phyloP scores from a whole-genome alignment of 1,140 invertebrate species.

The Trichonephila clavipes region DNA sequence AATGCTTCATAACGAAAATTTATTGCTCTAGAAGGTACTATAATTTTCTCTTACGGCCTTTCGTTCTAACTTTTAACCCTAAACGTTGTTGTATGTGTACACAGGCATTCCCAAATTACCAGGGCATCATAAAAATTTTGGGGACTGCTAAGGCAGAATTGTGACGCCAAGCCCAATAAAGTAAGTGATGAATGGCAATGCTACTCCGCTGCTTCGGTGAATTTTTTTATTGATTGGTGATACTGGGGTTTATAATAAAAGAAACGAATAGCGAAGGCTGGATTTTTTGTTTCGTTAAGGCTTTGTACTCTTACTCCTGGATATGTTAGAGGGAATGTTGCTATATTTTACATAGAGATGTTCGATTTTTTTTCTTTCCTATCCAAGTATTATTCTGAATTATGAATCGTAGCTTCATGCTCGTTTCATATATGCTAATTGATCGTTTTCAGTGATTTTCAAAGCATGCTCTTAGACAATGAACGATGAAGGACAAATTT shows the following conservation, averaged over 20 bases:
- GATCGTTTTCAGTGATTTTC: not conserved
- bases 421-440: not conserved
- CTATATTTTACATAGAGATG: not conserved
- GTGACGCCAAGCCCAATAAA: constrained; percentile 73
- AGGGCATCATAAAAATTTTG: constrained; percentile 65
- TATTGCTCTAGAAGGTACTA: constrained; percentile 71
- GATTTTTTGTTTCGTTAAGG: not conserved
- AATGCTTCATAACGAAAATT: constrained; percentile 76
- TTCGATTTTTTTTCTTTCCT: not conserved
- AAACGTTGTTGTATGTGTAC: constrained; percentile 73
- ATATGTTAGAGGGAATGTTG: constrained; percentile 14
- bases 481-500: too few relatives aligned
- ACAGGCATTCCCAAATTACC: constrained; percentile 66
- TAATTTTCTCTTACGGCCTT: constrained; percentile 73
- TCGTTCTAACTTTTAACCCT: constrained; percentile 70
- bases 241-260: constrained; percentile 37
- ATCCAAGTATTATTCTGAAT: not conserved
- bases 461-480: not conserved
- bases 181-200: constrained; percentile 70
- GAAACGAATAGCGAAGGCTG: constrained; percentile 13
- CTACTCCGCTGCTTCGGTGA: constrained; percentile 11
- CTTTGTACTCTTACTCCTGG: not conserved
- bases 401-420: not conserved
- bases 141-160: constrained; percentile 50
- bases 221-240: constrained; percentile 63